These are phyloP conservation scores for Entomobrya multifasciata DNA, from an alignment of 2,888 invertebrate genomes.

Conservation along the genomic window DNA sequence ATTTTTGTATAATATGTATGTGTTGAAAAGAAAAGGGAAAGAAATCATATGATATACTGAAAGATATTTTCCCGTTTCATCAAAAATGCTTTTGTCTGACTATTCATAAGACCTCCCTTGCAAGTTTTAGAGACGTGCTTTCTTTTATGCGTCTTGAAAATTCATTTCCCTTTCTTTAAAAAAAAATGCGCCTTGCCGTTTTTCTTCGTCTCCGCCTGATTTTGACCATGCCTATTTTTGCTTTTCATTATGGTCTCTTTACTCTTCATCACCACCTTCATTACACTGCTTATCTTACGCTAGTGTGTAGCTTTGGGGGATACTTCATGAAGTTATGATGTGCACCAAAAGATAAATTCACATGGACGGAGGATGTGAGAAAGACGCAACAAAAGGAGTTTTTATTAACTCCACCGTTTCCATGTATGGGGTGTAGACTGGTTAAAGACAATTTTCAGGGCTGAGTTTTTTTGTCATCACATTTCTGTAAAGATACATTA, in stretches of 20 bases:
- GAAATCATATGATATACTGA: not conserved
- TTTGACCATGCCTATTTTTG: conserved; percentile 9
- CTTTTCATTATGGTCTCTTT: not conserved
- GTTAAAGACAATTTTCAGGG: conserved; percentile 65
- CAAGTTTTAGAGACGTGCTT: conserved; percentile 6
- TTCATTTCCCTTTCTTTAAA: conserved; percentile 24
- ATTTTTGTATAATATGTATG: too few relatives aligned
- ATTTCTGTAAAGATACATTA: conserved; percentile 64
- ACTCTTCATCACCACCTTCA: not conserved
- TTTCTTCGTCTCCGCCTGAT: not conserved
- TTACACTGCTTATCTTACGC: too few relatives aligned
- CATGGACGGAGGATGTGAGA: not conserved
- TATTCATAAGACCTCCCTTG: too few relatives aligned
- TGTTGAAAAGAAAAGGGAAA: not conserved
- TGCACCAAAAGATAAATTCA: conserved; percentile 57
- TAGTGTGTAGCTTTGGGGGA: conserved; percentile 62
- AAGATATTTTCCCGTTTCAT: too few relatives aligned
- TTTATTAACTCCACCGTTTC: conserved; percentile 73
- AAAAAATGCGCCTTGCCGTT: conserved; percentile 4
- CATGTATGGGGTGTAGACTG: conserved; percentile 67
- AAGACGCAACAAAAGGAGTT: conserved; percentile 38
- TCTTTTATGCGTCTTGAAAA: conserved; percentile 34
- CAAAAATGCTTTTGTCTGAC: too few relatives aligned
- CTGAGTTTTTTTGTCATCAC: conserved; percentile 66
- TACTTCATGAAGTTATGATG: conserved; percentile 60